phyloP scores from a whole-genome alignment of 1,140 invertebrate species.

The Melipona quadrifasciata region DNA sequence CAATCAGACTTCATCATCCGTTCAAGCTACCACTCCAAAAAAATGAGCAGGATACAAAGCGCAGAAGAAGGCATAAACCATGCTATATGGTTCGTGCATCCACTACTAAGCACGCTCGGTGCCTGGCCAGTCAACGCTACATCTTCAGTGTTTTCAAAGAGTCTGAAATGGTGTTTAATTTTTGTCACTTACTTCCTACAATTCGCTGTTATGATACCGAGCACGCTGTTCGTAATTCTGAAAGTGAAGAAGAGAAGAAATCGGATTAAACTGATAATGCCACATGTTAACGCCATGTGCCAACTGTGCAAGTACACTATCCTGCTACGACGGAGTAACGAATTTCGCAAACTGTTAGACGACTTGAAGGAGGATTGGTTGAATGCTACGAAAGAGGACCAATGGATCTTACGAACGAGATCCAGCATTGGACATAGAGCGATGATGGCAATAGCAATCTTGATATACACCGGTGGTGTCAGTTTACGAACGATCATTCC shows the following conservation, averaged over 20 bases:
- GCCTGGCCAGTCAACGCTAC: background rate
- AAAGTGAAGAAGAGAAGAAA: background rate
- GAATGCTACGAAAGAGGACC: background rate
- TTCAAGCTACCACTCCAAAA: background rate
- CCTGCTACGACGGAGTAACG: conserved; percentile 40
- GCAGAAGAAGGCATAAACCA: background rate
- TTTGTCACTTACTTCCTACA: conserved; percentile 7
- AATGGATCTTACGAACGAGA: conserved; percentile 43
- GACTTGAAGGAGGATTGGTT: conserved; percentile 48
- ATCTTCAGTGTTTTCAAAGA: background rate
- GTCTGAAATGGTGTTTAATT: background rate
- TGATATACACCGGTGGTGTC: conserved; percentile 58
- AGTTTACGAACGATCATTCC: conserved; percentile 52
- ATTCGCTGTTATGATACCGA: conserved; percentile 18
- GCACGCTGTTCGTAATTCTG: conserved; percentile 24
- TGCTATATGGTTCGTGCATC: background rate
- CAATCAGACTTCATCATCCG: no score
- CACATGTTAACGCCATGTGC: conserved; percentile 65
- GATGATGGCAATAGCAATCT: conserved; percentile 21
- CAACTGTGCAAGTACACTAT: conserved; percentile 66
- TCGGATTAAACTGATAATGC: conserved; percentile 65
- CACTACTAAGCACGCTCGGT: background rate
- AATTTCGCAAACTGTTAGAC: conserved; percentile 55
- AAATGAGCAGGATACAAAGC: background rate
- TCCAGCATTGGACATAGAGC: conserved; percentile 40